A percentile compares a stretch with the other conserved stretches of the same genome.
phyloP scores from a whole-genome alignment of 2,113 vertebrate species.

The Lycaon pictus region DNA sequence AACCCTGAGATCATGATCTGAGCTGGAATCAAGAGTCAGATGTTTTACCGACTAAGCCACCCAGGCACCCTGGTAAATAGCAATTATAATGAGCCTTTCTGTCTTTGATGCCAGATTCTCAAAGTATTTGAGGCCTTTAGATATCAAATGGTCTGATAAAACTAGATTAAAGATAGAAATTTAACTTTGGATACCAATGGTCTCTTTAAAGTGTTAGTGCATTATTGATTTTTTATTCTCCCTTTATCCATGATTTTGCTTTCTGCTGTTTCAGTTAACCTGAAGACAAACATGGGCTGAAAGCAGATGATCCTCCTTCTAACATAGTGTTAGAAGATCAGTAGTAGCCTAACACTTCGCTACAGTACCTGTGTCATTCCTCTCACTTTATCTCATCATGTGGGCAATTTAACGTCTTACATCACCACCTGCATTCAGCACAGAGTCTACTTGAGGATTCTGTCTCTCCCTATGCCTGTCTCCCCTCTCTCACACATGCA shows the following conservation, averaged over 20 bases:
- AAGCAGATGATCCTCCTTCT: background rate
- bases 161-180: background rate
- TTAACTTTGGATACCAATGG: background rate
- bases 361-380: no score
- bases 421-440: background rate
- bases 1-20: background rate
- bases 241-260: background rate
- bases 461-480: background rate
- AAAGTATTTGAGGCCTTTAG: background rate
- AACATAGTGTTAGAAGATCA: background rate
- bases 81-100: background rate
- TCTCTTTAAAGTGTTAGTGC: background rate
- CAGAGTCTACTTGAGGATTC: background rate
- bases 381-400: background rate
- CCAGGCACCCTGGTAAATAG: background rate
- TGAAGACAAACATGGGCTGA: background rate
- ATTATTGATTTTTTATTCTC: background rate
- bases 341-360: accelerated
- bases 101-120: background rate
- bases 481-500: background rate
- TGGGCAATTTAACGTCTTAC: background rate
- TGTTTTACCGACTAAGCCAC: background rate
- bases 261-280: background rate
- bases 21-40: background rate
- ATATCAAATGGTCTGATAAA: background rate